Evolutionary conservation across 1,140 invertebrate genomes (phyloP).

Genomic region (Micrasema longulum): DNA sequence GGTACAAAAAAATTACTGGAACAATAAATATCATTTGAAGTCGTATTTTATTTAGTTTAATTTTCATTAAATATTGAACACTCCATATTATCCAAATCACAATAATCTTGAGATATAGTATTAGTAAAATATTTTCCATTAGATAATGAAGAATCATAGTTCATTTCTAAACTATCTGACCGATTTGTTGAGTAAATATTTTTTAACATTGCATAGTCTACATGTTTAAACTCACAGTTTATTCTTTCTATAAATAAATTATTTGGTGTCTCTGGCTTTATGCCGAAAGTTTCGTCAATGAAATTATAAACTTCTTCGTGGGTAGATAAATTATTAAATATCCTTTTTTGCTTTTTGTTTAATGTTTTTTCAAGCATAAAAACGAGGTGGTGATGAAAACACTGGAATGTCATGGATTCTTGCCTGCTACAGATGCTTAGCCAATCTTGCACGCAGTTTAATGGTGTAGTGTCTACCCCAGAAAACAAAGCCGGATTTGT

Average conservation of each 20-base stretch:
- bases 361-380: conserved; percentile 92
- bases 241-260: conserved; percentile 56
- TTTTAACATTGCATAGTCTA: conserved; percentile 40
- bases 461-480: conserved; percentile 76
- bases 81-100: conserved; percentile 61
- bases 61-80: conserved; percentile 57
- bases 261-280: conserved; percentile 61
- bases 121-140: conserved; percentile 50
- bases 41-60: conserved; percentile 11
- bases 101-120: conserved; percentile 50
- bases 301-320: conserved; percentile 79
- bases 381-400: conserved; percentile 93
- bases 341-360: conserved; percentile 74
- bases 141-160: conserved; percentile 37
- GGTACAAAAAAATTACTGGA: too few relatives aligned
- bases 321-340: conserved; percentile 83
- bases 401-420: conserved; percentile 77
- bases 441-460: conserved; percentile 88
- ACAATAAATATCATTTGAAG: too few relatives aligned
- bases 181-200: conserved; percentile 32
- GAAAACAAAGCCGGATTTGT: conserved; percentile 92
- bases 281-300: conserved; percentile 71
- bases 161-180: conserved; percentile 9
- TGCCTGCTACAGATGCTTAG: conserved; percentile 75
- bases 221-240: conserved; percentile 50